These are phyloP conservation scores for Genyomyrus donnyi DNA, from an alignment of 2,113 vertebrate species.

Conservation along the genomic window DNA sequence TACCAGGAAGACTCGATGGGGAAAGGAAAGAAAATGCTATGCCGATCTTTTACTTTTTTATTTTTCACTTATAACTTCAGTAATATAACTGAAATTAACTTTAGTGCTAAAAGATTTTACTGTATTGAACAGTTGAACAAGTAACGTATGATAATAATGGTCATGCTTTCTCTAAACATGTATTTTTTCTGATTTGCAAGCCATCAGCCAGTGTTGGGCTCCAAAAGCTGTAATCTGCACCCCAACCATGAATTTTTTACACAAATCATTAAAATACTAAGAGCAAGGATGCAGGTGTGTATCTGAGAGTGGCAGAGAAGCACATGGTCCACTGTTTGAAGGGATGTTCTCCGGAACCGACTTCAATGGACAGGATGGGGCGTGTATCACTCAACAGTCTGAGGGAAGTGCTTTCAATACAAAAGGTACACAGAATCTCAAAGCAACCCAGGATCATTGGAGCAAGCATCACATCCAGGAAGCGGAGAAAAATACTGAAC, in stretches of 20 bases:
- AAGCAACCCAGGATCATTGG: conserved; percentile 56
- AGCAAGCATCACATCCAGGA: conserved; percentile 84
- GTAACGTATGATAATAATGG: neutral
- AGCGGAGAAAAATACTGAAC: conserved; percentile 59
- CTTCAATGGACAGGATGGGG: conserved; percentile 68
- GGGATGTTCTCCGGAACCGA: conserved; percentile 74
- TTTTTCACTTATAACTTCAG: neutral
- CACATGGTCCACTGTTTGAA: conserved; percentile 2
- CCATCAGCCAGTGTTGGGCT: neutral
- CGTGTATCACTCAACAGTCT: conserved; percentile 53
- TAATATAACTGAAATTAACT: neutral
- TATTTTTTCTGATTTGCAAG: conserved; percentile 13
- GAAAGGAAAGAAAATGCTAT: conserved; percentile 10
- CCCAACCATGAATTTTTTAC: neutral
- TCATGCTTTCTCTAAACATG: neutral
- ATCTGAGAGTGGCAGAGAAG: conserved; percentile 22
- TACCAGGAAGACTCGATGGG: conserved; percentile 2
- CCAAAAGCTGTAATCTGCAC: neutral
- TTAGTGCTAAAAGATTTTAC: neutral
- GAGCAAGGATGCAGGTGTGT: neutral
- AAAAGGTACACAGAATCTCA: conserved; percentile 68
- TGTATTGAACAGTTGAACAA: neutral
- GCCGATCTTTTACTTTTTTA: neutral
- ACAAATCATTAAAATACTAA: neutral
- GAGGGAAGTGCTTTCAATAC: conserved; percentile 61